Conservation (phyloP, 2,888 invertebrate genomes). For the Catocala sponsa region DNA sequence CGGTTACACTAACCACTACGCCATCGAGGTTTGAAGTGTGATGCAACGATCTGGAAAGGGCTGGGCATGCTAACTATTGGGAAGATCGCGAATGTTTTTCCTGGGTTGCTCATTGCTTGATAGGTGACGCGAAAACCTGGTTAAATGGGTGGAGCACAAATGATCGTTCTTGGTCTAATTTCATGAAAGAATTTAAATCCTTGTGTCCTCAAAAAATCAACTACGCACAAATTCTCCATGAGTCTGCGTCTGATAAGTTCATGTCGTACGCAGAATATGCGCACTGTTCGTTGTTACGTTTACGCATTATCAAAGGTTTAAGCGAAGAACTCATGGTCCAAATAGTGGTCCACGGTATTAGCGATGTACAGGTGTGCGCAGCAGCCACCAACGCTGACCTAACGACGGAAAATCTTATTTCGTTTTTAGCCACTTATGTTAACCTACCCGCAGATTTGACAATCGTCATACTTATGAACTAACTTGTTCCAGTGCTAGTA, state of each 20-base stretch:
- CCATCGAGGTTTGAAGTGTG: no score
- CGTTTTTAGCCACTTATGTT: slow-evolving; percentile 14
- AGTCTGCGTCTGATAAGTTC: no score
- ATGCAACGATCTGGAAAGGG: no score
- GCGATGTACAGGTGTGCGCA: slow-evolving; percentile 10
- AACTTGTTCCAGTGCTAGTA: not conserved
- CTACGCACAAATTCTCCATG: not conserved
- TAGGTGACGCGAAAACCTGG: slow-evolving; percentile 4
- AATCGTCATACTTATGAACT: not conserved
- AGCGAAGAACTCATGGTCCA: slow-evolving; percentile 4
- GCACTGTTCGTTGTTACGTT: not conserved
- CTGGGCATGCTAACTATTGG: not conserved
- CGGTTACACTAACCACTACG: no score
- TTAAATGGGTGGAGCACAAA: slow-evolving; percentile 1
- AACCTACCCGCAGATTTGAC: slow-evolving; percentile 1
- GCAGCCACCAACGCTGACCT: slow-evolving; percentile 17
- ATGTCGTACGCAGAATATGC: no score
- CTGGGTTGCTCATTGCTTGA: slow-evolving; percentile 2
- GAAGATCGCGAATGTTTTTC: slow-evolving; percentile 2
- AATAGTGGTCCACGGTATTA: slow-evolving; percentile 3
- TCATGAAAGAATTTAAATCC: not conserved
- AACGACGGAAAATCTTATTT: slow-evolving; percentile 6
- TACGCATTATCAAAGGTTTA: slow-evolving; percentile 3
- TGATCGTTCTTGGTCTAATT: slow-evolving; percentile 5
- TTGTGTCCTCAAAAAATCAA: slow-evolving; percentile 3